Base-by-base conservation (phyloP, 2,888 invertebrate species). In the Cryptus armator region DNA sequence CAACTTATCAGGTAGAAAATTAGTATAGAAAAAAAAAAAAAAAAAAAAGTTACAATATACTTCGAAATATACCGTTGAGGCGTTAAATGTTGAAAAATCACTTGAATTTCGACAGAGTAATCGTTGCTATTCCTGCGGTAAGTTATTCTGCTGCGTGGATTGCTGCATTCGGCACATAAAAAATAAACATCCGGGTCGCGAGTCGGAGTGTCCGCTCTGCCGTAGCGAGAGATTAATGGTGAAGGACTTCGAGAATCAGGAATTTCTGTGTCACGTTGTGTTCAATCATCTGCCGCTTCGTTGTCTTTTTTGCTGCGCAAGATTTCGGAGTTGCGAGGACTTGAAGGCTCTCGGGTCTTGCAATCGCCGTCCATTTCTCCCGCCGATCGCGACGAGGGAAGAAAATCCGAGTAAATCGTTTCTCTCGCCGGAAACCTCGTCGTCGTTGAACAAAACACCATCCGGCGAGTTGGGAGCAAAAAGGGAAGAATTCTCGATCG, bases 121-220 rank as follows among this genome's bases (percentile, higher is more conserved):
- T 72, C 89, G 88, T 51, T 93, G 93, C 84, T 89, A 88, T 59
- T 83, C 88, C 48, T 93, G 93, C 82, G 87, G 88, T 44, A 91
- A 92, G 66, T 70, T 90, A 0, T 93, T 93, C 78, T 93, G 93
- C 80, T 93, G 93, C 64, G 85, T 46, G 0, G 86, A 88, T 14
- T 93, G 93, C 79, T 90, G 92, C 48, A 86, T 86, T 64, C 88
- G 88, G 6, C 93, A 93, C 82, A 89, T 91, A 56, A 79, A 85
- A 44, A 91, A 84, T 29, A 91, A 90, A 51, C 93, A 93, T 85
- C 83, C 89, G 16, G 75, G 83, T 14, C 81, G 87, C 10, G 88
- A 90, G 43, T 43, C 79, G 51, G 88, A 91, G 53, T 93, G 93
- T 88, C 86, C 89, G 1, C 80, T 93, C 10, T 92, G 92, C 48